Base-by-base conservation (phyloP, 2,797 vertebrate species). In the Lepus oiostolus region DNA sequence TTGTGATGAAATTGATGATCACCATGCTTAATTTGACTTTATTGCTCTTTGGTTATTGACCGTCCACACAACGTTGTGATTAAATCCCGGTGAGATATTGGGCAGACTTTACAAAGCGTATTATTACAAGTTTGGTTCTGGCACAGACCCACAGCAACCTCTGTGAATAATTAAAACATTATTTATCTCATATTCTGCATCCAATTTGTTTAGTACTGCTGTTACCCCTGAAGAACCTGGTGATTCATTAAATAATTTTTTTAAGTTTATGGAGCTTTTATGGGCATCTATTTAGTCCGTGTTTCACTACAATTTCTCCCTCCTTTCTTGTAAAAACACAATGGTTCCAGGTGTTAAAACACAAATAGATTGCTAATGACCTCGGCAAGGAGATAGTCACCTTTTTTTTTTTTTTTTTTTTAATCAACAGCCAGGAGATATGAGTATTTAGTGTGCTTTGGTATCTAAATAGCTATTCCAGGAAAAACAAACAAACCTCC, bases 111-210 rank as follows among this genome's bases (percentile, higher is more conserved):
- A 89, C 47, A 87, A 79, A 89, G 88, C 67, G 28, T 85, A 62
- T 85, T 87, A 92, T 60, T 85, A 30, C 14, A 77, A 67, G 24
- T 87, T 89, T 89, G n/a, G 21, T 67, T 91, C 72, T 94, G 79
- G 92, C 88, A 26, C 14, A 82, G 86, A 42, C 60, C 76, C 70
- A 68, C 63, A 79, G 52, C 52, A 74, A 95, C 35, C 30, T 77
- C 60, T 88, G 65, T 86, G 94, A 93, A 86, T 90, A 95, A 96
- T 96, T 94, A 96, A 95, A 93, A 80, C 83, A 84, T 92, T 81
- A 90, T 77, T 92, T 85, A 92, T 72, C 91, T 95, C 26, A 9
- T 82, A 84, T 95, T 92, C 76, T 81, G 38, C 12, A 54, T 70
- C 71, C 38, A 84, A 70, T 96, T 93, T 88, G 71, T 85, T 70